These are phyloP conservation scores for Dunckerocampus dactyliophorus DNA, from an alignment of 2,113 vertebrate species.

Conservation along the genomic window DNA sequence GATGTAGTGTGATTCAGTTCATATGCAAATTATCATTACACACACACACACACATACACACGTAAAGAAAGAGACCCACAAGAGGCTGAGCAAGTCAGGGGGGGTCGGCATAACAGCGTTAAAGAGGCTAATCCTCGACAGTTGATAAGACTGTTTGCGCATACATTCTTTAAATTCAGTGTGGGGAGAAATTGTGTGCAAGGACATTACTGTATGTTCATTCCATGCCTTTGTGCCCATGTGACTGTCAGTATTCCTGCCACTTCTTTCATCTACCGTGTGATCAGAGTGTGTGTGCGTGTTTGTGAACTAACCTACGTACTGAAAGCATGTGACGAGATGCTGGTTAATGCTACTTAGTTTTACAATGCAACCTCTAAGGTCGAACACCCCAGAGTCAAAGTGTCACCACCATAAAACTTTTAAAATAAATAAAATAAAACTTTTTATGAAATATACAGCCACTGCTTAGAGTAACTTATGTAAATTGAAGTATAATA, in stretches of 20 bases:
- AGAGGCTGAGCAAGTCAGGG: too few species aligned
- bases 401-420: too few species aligned
- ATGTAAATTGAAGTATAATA: too few species aligned
- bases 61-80: conserved; percentile 19
- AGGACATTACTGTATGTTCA: too few species aligned
- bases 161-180: conserved; percentile 20
- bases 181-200: not conserved
- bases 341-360: too few species aligned
- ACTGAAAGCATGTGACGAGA: not conserved
- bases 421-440: too few species aligned
- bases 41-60: conserved; percentile 6
- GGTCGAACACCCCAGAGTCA: too few species aligned
- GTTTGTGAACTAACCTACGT: too few species aligned
- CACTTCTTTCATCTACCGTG: not conserved
- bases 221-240: not conserved
- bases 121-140: conserved; percentile 43
- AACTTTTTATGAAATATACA: too few species aligned
- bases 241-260: not conserved
- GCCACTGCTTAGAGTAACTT: too few species aligned
- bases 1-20: conserved; percentile 7
- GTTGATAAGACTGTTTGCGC: conserved; percentile 40
- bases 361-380: too few species aligned
- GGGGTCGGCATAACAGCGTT: conserved; percentile 43
- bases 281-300: not conserved
- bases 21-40: conserved; percentile 3